These are phyloP conservation scores for Rotaria socialis DNA, from an alignment of 2,888 invertebrate genomes.

Conservation along the genomic window DNA sequence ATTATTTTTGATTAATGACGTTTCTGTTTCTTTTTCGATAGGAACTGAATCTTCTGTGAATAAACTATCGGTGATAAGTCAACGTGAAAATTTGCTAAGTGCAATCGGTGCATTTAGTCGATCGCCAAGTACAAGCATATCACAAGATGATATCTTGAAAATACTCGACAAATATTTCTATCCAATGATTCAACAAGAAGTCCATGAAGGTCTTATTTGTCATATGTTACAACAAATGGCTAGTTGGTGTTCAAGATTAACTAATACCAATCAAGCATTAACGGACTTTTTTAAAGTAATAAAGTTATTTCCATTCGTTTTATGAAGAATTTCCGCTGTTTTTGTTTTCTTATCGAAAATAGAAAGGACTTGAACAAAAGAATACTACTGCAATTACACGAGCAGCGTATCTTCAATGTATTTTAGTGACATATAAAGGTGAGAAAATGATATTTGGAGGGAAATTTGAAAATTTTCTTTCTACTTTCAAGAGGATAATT, in stretches of 20 bases:
- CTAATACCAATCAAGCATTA: not conserved
- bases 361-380: slow-evolving; percentile 34
- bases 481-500: not conserved
- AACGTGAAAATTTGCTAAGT: slow-evolving; percentile 36
- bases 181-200: slow-evolving; percentile 17
- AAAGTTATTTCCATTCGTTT: too few relatives aligned
- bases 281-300: slow-evolving; percentile 25
- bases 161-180: slow-evolving; percentile 23
- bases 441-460: not conserved
- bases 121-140: not conserved
- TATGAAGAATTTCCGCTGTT: not conserved
- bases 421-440: slow-evolving; percentile 18
- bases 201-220: slow-evolving; percentile 34
- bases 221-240: slow-evolving; percentile 36
- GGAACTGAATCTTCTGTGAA: slow-evolving; percentile 10
- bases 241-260: slow-evolving; percentile 8
- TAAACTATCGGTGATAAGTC: slow-evolving; percentile 38
- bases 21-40: too few relatives aligned
- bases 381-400: not conserved
- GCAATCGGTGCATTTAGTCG: slow-evolving; percentile 38
- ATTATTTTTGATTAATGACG: too few relatives aligned
- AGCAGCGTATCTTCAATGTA: slow-evolving; percentile 27
- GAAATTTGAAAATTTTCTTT: not conserved
- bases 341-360: not conserved
- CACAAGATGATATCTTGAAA: slow-evolving; percentile 14